Conservation (phyloP, 2,113 vertebrate species). For the Chunga burmeisteri region DNA sequence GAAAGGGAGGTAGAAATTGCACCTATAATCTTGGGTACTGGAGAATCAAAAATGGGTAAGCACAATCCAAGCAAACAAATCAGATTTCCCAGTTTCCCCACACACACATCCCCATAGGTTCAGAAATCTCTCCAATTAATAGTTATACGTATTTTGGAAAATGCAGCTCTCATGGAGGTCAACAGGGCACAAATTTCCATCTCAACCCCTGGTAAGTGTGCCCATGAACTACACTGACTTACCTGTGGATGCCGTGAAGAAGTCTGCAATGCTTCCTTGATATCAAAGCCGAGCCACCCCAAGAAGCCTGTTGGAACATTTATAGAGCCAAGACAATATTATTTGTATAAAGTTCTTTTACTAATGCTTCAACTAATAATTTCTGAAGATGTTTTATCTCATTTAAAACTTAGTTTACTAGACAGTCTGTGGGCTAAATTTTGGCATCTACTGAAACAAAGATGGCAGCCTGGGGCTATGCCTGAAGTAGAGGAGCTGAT, state of each 20-base stretch:
- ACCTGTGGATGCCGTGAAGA: constrained; percentile 83
- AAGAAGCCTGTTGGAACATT: constrained; percentile 80
- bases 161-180: neutral
- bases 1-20: neutral
- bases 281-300: constrained; percentile 85
- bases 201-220: neutral
- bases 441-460: neutral
- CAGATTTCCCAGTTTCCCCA: neutral
- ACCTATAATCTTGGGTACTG: neutral
- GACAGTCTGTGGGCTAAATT: neutral
- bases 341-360: neutral
- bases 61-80: neutral
- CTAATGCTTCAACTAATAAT: neutral
- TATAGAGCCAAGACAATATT: neutral
- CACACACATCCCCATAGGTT: neutral
- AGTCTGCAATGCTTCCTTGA: constrained; percentile 78
- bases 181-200: neutral
- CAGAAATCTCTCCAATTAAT: neutral
- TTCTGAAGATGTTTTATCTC: neutral
- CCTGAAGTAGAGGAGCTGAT: neutral
- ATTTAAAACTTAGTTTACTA: neutral
- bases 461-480: neutral
- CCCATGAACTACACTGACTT: neutral
- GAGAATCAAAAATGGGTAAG: neutral
- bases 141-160: neutral